These are phyloP conservation scores for Dryadula phaetusa DNA, from an alignment of 2,888 invertebrate species.

Conservation along the genomic window DNA sequence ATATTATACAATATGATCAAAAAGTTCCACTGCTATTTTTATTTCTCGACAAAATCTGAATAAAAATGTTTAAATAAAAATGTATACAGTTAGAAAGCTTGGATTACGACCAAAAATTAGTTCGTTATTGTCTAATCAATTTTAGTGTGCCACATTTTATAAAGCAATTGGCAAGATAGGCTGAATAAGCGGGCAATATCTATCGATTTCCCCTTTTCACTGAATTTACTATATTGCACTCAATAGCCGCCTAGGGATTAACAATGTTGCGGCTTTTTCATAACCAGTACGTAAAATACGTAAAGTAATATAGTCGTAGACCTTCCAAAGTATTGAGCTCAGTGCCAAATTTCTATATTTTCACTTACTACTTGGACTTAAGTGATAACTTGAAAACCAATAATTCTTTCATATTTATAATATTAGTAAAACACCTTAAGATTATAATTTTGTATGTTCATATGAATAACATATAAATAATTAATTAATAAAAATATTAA, in stretches of 20 bases:
- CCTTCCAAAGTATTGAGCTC: neutral
- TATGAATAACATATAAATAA: too few species aligned
- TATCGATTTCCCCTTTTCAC: constrained; percentile 12
- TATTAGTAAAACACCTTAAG: too few species aligned
- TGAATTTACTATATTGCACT: constrained; percentile 4
- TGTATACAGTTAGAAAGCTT: too few species aligned
- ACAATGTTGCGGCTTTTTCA: constrained; percentile 1
- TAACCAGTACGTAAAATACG: neutral
- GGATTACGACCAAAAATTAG: too few species aligned
- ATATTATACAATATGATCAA: too few species aligned
- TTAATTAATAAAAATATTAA: neutral
- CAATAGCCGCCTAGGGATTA: constrained; percentile 4
- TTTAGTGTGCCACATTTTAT: neutral
- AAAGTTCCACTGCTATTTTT: too few species aligned
- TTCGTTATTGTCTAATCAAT: neutral
- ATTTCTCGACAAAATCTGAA: too few species aligned
- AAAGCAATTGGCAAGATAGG: constrained; percentile 1
- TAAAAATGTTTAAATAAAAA: too few species aligned
- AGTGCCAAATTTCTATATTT: neutral
- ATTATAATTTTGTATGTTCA: too few species aligned
- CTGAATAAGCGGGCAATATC: neutral
- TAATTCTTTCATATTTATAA: too few species aligned
- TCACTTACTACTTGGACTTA: too few species aligned
- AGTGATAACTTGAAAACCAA: too few species aligned
- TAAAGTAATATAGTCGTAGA: neutral